These are phyloP conservation scores for Calliphora vicina DNA, from an alignment of 1,140 invertebrate genomes.

Conservation along the genomic window DNA sequence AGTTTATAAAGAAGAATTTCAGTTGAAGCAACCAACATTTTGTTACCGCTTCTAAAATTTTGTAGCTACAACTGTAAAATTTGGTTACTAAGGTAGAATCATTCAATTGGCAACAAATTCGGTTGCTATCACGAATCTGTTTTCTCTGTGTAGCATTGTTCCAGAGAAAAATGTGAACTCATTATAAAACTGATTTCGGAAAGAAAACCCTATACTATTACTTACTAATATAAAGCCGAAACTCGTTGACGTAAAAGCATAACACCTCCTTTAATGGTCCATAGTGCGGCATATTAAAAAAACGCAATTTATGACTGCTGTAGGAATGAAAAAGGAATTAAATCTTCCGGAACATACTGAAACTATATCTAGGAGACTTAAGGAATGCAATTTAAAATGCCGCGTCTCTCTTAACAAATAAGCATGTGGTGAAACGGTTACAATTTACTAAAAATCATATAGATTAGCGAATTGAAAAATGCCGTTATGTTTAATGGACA, in stretches of 20 bases:
- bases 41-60: too few relatives aligned
- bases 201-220: not conserved
- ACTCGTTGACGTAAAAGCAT: not conserved
- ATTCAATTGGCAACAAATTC: too few relatives aligned
- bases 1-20: too few relatives aligned
- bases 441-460: conserved; percentile 25
- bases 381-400: not conserved
- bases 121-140: too few relatives aligned
- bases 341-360: not conserved
- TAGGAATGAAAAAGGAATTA: not conserved
- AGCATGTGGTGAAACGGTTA: conserved; percentile 16
- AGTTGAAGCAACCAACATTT: too few relatives aligned
- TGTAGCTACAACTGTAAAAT: too few relatives aligned
- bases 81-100: too few relatives aligned
- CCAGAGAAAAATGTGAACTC: not conserved
- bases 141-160: not conserved
- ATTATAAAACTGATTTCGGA: not conserved
- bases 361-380: not conserved
- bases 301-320: not conserved
- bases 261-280: not conserved
- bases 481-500: conserved; percentile 36
- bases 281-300: not conserved
- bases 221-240: not conserved
- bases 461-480: conserved; percentile 26
- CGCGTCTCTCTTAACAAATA: not conserved